Percentiles rank a stretch among this genome's conserved stretches.
Evolutionary conservation across 2,888 invertebrate species (phyloP).

Genomic region (Abscondita cerata): DNA sequence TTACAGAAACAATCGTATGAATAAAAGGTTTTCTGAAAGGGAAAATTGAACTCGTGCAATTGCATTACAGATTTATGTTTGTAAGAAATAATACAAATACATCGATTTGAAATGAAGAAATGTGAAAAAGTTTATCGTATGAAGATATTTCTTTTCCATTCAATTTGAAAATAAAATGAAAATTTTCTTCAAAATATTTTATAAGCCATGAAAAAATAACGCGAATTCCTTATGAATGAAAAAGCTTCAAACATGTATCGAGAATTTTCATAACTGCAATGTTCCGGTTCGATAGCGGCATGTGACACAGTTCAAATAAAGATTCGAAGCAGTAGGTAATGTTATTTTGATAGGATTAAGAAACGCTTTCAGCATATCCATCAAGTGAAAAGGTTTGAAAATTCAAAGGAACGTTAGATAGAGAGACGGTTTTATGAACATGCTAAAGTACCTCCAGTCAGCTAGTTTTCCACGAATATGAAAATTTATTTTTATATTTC

Average conservation of each 20-base stretch:
- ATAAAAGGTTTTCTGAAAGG: too few species aligned
- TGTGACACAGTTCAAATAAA: conserved; percentile 37
- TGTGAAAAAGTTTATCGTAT: too few species aligned
- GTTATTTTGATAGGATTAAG: conserved; percentile 41
- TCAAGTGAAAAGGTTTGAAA: conserved; percentile 28
- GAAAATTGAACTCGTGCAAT: too few species aligned
- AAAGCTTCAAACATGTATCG: conserved; percentile 37
- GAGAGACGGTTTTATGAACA: conserved; percentile 32
- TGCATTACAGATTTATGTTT: too few species aligned
- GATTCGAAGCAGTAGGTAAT: conserved; percentile 37
- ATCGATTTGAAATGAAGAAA: too few species aligned
- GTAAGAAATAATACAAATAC: too few species aligned
- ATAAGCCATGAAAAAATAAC: neutral
- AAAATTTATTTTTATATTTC: conserved; percentile 38
- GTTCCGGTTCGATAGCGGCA: conserved; percentile 37
- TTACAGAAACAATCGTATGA: too few species aligned
- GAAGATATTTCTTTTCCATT: too few species aligned
- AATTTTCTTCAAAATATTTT: too few species aligned
- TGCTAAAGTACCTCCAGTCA: conserved; percentile 37
- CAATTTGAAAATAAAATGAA: too few species aligned
- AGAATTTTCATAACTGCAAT: conserved; percentile 40
- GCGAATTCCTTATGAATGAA: conserved; percentile 10
- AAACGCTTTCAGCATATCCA: conserved; percentile 37
- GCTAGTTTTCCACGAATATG: conserved; percentile 39
- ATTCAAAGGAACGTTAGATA: conserved; percentile 32